Evolutionary conservation across 2,888 invertebrate species (phyloP).

Genomic region (Mechanitis mazaeus): DNA sequence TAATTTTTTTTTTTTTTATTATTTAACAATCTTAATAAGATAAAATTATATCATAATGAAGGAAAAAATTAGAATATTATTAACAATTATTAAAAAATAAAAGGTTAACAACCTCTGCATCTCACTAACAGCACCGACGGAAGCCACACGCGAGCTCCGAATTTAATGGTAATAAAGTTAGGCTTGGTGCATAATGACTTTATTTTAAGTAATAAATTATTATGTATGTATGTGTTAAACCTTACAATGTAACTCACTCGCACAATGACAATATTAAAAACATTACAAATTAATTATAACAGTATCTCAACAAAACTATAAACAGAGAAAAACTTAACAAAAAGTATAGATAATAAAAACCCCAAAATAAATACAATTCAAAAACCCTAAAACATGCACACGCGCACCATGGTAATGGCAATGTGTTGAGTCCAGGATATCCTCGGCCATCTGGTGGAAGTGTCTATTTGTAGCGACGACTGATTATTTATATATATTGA

Average conservation of each 20-base stretch:
- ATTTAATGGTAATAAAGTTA: slow-evolving; percentile 45
- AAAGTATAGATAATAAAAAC: background rate
- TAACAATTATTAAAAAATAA: background rate
- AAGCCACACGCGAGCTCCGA: slow-evolving; percentile 56
- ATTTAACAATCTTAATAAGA: no score
- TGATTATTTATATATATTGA: slow-evolving; percentile 32
- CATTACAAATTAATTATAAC: background rate
- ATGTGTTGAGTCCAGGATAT: slow-evolving; percentile 70
- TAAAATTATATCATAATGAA: no score
- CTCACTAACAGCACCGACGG: slow-evolving; percentile 40
- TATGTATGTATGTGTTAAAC: background rate
- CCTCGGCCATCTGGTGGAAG: slow-evolving; percentile 68
- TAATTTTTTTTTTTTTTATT: no score
- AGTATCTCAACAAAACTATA: no score
- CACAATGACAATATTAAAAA: background rate
- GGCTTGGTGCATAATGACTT: slow-evolving; percentile 28
- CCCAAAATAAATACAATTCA: no score
- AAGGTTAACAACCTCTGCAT: slow-evolving; percentile 42
- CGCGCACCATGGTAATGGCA: slow-evolving; percentile 43
- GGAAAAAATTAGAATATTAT: background rate
- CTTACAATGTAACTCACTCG: background rate
- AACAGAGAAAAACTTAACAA: no score
- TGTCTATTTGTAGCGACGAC: slow-evolving; percentile 43
- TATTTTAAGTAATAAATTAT: slow-evolving; percentile 9
- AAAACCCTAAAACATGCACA: no score